Base-by-base conservation (phyloP, 2,113 vertebrate species). In the Nothobranchius kuhntae region DNA sequence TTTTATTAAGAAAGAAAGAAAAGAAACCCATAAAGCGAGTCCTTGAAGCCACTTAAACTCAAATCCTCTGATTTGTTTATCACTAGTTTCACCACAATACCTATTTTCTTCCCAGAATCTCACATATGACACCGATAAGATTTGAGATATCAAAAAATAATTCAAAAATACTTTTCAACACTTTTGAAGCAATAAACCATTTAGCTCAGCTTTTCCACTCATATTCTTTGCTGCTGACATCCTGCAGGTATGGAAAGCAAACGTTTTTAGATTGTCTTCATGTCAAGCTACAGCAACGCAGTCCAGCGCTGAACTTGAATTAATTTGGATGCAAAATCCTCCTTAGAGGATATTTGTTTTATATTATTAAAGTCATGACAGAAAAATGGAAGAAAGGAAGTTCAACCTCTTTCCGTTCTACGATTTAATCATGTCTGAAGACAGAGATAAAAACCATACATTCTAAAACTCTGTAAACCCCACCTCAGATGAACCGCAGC, bases 161-260 rank as follows among this genome's bases (percentile, higher is more conserved):
- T 10, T 56, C 4, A 70, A n/a, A 35, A 38, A 42, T 35, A 61
- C 53, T 83, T 81, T 79, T 82, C 21, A 21, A 21, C 21, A 85
- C 82, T 82, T 83, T 71, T 69, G 2, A 76, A 80, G 35, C 26
- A 45, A 68, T 73, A 71, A 75, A 53, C 80, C 50, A 57, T 57
- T 64, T 53, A 30, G 10, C 24, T 46, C 35, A 52, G 57, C 30
- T 48, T 73, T 55, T 73, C 70, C 30, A 11, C 5, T 55, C 53
- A 30, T 30, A 30, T 50, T 60, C 51, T 52, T 26, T 45, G 42
- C 69, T 80, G 59, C 61, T 53, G 71, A 84, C 74, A 84, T 79
- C 66, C 61, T 63, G 56, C 71, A 73, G 54, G 51, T 75, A 68
- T 61, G 63, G 56, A 80, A 80, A 80, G 65, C 68, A 86, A 81